Evolutionary conservation across 2,113 vertebrate species (phyloP), one percentile per base, ranked within the genome.

Genomic region (Tachysurus fulvidraco): DNA sequence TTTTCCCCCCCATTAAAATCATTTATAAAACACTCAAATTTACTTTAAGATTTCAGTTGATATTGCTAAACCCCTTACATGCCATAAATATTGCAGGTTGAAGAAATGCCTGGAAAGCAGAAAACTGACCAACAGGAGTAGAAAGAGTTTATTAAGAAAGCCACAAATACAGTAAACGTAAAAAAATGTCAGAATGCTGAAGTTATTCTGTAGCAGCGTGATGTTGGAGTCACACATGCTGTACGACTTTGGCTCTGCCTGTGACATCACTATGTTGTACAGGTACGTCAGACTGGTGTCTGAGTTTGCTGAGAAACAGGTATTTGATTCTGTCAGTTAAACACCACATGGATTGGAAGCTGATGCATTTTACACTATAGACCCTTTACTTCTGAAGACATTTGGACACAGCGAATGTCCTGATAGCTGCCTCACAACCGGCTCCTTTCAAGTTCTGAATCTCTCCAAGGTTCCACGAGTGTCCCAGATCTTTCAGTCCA

Each of bases 401-500:
- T 30, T 78, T 5, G 28, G 2, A 54, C 28, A 57, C 54, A 79
- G 23, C 28, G 21, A 79, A 79, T 6, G 28, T 36, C 77, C 28
- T 57, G 77, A 57, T 28, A 1, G 14, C 54, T 57, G 54, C 28
- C 28, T 36, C 54, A 55, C 50, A 17, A 7, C n/a, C 2, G 2
- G 50, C 50, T 54, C 50, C 46, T 57, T 23, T 54, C 10, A 55
- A 79, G 16, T 79, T 79, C 28, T 79, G n/a, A 79, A n/a, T 16
- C 52, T 57, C 28, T 36, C 36, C 8, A 79, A 36, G 28, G 52
- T 79, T 79, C 54, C 17, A 28, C 1, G 17, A 57, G 77, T 59
- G 77, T 36, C 77, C 77, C 54, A 79, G 77, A 79, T 79, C 77
- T 57, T 79, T 59, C 54, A 19, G 16, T 79, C 54, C 8, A 36